These are phyloP conservation scores for Vultur gryphus DNA, from an alignment of 2,797 vertebrate species.

Conservation along the genomic window DNA sequence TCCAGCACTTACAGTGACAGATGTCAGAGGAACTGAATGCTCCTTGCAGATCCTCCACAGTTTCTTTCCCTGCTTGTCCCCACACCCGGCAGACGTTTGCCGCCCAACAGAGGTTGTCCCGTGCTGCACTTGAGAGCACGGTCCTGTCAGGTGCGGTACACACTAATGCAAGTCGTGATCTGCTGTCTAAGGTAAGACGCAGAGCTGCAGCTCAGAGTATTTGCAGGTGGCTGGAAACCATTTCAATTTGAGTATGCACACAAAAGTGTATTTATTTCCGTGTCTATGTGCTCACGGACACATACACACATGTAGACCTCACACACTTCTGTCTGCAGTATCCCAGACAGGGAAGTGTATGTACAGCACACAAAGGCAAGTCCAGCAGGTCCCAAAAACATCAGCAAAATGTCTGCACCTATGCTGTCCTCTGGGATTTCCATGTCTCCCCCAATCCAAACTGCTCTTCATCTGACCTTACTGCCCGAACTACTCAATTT, in stretches of 20 bases:
- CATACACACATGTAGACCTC: background rate
- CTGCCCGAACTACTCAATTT: background rate
- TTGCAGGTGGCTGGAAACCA: background rate
- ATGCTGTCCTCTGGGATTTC: background rate
- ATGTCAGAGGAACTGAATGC: background rate
- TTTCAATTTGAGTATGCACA: background rate
- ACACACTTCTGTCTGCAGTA: background rate
- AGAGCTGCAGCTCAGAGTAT: background rate
- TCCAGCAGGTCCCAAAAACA: background rate
- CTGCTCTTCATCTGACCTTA: background rate
- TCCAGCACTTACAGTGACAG: background rate
- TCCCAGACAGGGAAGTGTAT: background rate
- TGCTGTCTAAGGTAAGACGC: background rate
- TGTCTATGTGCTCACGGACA: background rate
- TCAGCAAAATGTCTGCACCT: background rate
- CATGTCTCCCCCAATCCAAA: background rate
- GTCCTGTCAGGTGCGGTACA: background rate
- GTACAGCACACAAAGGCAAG: background rate
- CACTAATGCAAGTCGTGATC: background rate
- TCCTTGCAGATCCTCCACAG: background rate
- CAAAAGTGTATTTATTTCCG: background rate
- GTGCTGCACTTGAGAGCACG: accelerated
- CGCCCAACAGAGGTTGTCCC: background rate
- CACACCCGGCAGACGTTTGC: background rate
- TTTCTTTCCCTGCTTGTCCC: background rate